A percentile compares a stretch with the other conserved stretches of the same genome.
phyloP scores from a whole-genome alignment of 2,113 vertebrate genomes.

The Sisor rabdophorus region DNA sequence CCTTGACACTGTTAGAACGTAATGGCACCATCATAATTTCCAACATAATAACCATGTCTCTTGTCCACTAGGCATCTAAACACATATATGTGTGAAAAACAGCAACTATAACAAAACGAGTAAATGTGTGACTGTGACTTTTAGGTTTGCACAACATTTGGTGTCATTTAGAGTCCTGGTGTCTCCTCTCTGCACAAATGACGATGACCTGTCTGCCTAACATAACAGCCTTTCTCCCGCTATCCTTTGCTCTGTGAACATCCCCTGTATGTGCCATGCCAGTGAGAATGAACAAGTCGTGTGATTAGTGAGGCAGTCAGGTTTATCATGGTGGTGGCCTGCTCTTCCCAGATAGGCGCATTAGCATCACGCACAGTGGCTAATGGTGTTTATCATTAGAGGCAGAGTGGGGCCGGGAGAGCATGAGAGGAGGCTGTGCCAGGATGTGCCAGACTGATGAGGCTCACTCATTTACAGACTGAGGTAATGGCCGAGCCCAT shows the following conservation, averaged over 20 bases:
- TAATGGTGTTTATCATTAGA: conserved; percentile 60
- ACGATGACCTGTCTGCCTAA: conserved; percentile 38
- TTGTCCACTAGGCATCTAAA: conserved; percentile 24
- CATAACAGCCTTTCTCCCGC: conserved; percentile 2
- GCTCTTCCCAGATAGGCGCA: conserved; percentile 54
- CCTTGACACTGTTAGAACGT: conserved; percentile 33
- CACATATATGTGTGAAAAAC: conserved; percentile 16
- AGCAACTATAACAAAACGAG: background rate
- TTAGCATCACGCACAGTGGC: conserved; percentile 49
- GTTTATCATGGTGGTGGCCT: conserved; percentile 51
- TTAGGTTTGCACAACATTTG: conserved; percentile 4
- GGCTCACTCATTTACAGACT: conserved; percentile 47
- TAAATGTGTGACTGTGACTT: background rate
- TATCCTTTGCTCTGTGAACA: background rate
- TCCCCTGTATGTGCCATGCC: conserved; percentile 19
- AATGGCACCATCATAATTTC: conserved; percentile 20
- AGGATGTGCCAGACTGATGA: conserved; percentile 47
- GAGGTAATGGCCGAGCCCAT: conserved; percentile 46
- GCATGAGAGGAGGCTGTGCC: conserved; percentile 38
- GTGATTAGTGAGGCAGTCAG: conserved; percentile 54
- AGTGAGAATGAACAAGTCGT: conserved; percentile 44
- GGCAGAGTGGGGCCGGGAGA: conserved; percentile 46
- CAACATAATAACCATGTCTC: conserved; percentile 24
- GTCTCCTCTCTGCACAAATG: conserved; percentile 16
- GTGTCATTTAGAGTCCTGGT: background rate